Conservation (phyloP, 92 coral and sea anemone species). For the Montipora capitata region DNA sequence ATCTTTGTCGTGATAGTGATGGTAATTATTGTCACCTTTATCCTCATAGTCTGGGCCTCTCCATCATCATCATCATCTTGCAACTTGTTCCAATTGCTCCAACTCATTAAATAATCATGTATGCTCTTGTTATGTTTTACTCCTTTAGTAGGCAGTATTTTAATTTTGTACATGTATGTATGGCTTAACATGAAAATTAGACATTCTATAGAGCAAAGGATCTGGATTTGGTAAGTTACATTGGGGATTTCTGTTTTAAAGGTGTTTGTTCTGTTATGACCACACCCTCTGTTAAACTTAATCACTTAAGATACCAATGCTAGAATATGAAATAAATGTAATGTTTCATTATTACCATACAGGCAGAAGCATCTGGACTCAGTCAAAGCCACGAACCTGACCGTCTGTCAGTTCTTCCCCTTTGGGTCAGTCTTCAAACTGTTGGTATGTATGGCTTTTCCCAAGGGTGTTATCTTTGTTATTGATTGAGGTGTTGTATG, state of each 20-base stretch:
- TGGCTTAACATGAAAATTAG: conserved; percentile 63
- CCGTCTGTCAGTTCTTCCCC: conserved; percentile 88
- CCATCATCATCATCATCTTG: too few relatives aligned
- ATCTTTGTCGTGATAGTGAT: too few relatives aligned
- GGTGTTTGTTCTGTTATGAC: background rate
- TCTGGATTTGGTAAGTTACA: conserved; percentile 79
- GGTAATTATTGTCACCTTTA: too few relatives aligned
- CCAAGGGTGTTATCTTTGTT: background rate
- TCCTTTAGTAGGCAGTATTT: background rate
- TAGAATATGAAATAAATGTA: too few relatives aligned
- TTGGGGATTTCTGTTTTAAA: background rate
- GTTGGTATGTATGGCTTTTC: conserved; percentile 75
- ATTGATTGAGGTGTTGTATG: background rate
- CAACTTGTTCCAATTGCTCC: too few relatives aligned
- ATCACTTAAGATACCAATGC: too few relatives aligned
- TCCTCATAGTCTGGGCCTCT: too few relatives aligned
- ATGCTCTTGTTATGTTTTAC: background rate
- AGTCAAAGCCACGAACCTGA: conserved; percentile 83
- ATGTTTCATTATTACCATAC: conserved; percentile 2
- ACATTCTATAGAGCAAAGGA: conserved; percentile 97
- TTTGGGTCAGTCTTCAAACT: conserved; percentile 93
- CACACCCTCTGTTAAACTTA: too few relatives aligned
- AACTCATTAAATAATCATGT: too few relatives aligned
- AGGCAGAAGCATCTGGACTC: conserved; percentile 97
- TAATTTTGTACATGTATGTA: background rate